Conservation (phyloP, 2,113 vertebrate genomes). For the Fukomys damarensis region DNA sequence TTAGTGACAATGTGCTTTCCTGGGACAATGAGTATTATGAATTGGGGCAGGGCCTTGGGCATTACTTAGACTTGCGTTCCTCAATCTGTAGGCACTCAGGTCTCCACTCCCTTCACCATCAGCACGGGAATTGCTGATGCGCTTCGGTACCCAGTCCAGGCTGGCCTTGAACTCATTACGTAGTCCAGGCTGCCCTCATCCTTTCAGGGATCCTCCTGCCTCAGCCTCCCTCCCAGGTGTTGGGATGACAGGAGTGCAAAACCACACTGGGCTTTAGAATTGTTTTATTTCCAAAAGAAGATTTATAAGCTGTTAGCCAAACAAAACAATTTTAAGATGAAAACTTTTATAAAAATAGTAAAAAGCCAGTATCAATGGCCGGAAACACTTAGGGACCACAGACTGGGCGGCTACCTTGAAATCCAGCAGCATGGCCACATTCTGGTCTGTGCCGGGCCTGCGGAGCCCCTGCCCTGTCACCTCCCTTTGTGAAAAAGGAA, state of each 20-base stretch:
- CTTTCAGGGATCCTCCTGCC: background rate
- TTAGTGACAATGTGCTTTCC: background rate
- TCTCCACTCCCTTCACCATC: background rate
- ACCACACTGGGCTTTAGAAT: background rate
- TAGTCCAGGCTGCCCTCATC: background rate
- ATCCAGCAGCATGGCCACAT: background rate
- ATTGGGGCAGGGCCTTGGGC: background rate
- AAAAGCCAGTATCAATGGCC: background rate
- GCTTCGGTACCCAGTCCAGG: background rate
- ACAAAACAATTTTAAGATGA: background rate
- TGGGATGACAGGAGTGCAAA: background rate
- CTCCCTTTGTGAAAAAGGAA: background rate
- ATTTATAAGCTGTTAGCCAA: conserved; percentile 6
- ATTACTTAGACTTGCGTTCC: background rate
- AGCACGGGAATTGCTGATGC: background rate
- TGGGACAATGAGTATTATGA: background rate
- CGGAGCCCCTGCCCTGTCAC: background rate
- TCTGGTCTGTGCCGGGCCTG: background rate
- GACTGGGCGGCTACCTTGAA: background rate
- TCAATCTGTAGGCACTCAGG: background rate
- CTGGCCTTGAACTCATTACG: background rate
- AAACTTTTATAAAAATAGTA: background rate
- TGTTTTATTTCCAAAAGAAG: conserved; percentile 18
- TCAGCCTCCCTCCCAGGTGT: background rate
- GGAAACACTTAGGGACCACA: no score